Evolutionary conservation across 2,113 vertebrate genomes (phyloP), one percentile per base, ranked within the genome.

Genomic region (Propithecus coquereli): DNA sequence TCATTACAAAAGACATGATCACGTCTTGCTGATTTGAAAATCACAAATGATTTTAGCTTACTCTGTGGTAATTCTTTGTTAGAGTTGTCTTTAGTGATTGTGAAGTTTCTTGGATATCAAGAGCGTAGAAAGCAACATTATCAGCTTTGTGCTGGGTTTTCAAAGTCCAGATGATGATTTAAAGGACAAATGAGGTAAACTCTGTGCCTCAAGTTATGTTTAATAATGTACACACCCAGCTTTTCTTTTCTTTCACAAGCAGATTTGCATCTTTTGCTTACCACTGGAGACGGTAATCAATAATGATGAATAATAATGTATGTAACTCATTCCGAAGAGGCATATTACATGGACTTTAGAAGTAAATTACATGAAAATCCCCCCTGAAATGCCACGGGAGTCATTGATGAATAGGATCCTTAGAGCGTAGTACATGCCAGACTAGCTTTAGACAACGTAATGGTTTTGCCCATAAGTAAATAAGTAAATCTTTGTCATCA

Each of bases 241-340:
- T 22, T 90, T 76, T 70, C n/a, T 85, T 95, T 59, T 61, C 25
- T 93, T 85, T 91, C 66, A 45, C 85, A 54, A 73, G n/a, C 40
- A 76, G 22, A 77, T 88, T 94, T 90, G 17, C 47, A 88, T 96
- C 59, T 85, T 17, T 92, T 77, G 57, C 50, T 61, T 91, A 52
- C 45, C 30, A 80, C 25, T 10, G 70, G 63, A 37, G 66, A 90
- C 9, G 57, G 3, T 80, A 77, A 97, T 96, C 94, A 91, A 88
- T 96, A 93, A 95, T 93, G 45, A 90, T 96, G 77, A 97, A 87
- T 74, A 94, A 81, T 80, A 77, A 81, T 95, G 18, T 86, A 79
- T 23, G 17, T 83, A 87, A 68, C 59, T 86, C 65, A 73, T 37
- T 96, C 2, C 63, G 71, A 95, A 95, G 63, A 85, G 50, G 80